Conservation (phyloP, 2,797 vertebrate species). For the Fistularia tabacaria region DNA sequence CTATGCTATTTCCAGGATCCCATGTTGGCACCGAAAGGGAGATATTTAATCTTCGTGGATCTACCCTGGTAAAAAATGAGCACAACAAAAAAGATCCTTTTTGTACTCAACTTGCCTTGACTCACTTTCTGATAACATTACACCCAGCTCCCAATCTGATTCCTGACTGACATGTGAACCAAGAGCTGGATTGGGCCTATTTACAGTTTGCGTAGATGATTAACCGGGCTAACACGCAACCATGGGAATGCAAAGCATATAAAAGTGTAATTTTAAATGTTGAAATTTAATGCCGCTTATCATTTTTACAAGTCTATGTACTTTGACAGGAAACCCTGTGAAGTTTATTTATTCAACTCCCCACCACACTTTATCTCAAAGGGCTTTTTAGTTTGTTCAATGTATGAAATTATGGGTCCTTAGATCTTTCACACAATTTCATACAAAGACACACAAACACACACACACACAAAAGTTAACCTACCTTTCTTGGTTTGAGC, state of each 20-base stretch:
- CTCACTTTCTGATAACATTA: constrained; percentile 32
- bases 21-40: no score
- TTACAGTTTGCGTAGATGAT: constrained; percentile 63
- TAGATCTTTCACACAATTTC: not conserved
- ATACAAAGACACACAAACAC: not conserved
- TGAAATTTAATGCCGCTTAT: not conserved
- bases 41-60: no score
- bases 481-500: constrained; percentile 95
- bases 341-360: not conserved
- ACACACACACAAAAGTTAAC: constrained; percentile 14
- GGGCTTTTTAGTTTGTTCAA: constrained; percentile 7
- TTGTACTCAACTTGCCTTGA: constrained; percentile 24
- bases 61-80: no score
- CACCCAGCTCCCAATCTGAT: constrained; percentile 27
- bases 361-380: constrained; percentile 1
- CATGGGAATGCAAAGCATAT: constrained; percentile 9
- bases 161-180: constrained; percentile 51
- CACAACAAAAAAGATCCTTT: no score
- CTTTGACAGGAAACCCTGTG: no score
- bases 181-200: constrained; percentile 35
- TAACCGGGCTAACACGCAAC: constrained; percentile 48
- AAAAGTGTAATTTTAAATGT: constrained; percentile 3
- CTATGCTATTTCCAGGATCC: no score
- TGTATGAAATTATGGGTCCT: not conserved
- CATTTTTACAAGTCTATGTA: no score